Base-by-base conservation (phyloP, 2,888 invertebrate genomes). In the Cabera pusaria region DNA sequence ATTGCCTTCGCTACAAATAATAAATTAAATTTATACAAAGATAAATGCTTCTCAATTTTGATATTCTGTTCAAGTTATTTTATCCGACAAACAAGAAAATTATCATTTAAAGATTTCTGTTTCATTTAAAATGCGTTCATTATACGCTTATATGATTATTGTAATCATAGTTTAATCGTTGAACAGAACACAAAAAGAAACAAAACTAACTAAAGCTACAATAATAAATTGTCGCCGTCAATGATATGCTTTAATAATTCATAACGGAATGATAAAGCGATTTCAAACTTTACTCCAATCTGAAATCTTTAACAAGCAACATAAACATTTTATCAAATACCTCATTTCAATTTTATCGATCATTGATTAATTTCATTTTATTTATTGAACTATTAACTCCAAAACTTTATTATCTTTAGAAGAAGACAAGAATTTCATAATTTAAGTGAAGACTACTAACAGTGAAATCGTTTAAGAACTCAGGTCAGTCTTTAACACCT, bases 191-290 rank as follows among this genome's bases (percentile, higher is more conserved):
- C 47, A 60, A 62, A 61, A 59, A 50, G 33, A 50, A 47, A 48
- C 54, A 60, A 55, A 69, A 72, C 71, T 67, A 70, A 80, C 68
- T 74, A 63, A 80, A 75, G 44, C 60, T 73, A 70, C 52, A 59
- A 54, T 45, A 53, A 49, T 58, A 63, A 61, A 67, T 65, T 71
- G 64, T 62, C 60, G 62, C 62, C 61, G 55, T 72, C 57, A 63
- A 62, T 84, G 83, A 83, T 83, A 84, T 84, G 84, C 78, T 59
- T 74, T 67, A 62, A 68, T n/a, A 73, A 66, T 53, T 31, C 22
- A 34, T 62, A 75, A 81, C 72, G 80, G 77, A 79, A 80, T 82
- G 81, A 72, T 75, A 65, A 66, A 73, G 57, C 65, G 53, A 68
- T 68, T 65, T 65, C 59, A 59, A 54, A 59, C 31, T 37, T 56